These are phyloP conservation scores for Leucoraja erinaceus DNA, from an alignment of 2,113 vertebrate species.

Conservation along the genomic window DNA sequence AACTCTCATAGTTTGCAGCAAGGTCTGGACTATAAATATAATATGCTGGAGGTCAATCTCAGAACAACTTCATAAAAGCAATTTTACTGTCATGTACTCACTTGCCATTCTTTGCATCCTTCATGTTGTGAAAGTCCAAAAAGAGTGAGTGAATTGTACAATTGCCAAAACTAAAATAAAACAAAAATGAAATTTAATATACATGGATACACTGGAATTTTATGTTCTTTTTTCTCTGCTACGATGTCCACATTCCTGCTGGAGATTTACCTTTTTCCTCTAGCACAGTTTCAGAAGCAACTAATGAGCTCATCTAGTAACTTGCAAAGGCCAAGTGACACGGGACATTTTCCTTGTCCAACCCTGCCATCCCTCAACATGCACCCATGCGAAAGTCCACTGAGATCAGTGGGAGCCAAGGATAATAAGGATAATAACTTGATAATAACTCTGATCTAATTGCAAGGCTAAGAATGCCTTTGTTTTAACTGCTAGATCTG, in stretches of 20 bases:
- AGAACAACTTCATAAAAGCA: background rate
- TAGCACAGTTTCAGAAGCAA: background rate
- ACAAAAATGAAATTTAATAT: background rate
- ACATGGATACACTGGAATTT: background rate
- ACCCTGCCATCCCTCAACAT: background rate
- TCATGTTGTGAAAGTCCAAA: conserved; percentile 77
- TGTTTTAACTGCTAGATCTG: background rate
- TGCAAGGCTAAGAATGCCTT: background rate
- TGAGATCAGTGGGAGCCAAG: background rate
- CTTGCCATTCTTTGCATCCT: conserved; percentile 96
- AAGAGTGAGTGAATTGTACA: conserved; percentile 84
- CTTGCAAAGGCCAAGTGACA: background rate
- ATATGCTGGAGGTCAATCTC: background rate
- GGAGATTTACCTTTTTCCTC: background rate
- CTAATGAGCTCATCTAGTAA: background rate
- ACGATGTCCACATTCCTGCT: background rate
- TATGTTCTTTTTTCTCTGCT: background rate
- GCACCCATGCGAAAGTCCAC: background rate
- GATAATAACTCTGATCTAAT: background rate
- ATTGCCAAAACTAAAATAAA: conserved; percentile 85
- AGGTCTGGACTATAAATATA: background rate
- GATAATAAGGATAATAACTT: background rate
- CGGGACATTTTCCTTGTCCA: background rate
- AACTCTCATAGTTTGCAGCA: background rate
- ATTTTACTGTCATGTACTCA: conserved; percentile 45